Evolutionary conservation across 1,140 invertebrate species (phyloP).

Genomic region (Solen grandis): DNA sequence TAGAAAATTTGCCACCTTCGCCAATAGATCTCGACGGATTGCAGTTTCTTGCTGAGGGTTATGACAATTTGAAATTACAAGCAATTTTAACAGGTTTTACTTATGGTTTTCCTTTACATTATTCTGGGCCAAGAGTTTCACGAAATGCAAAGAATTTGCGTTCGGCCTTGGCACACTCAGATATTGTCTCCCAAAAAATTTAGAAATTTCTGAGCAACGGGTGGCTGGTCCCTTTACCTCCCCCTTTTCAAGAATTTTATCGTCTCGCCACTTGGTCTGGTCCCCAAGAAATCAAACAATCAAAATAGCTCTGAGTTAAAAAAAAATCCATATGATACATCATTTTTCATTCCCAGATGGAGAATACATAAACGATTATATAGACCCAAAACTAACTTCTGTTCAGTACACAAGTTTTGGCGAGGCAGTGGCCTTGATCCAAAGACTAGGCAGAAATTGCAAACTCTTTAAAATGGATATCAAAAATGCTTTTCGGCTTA

Average conservation of each 20-base stretch:
- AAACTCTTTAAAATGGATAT: too few relatives aligned
- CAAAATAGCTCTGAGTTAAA: too few relatives aligned
- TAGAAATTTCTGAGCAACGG: slow-evolving; percentile 1
- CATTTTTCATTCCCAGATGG: slow-evolving; percentile 33
- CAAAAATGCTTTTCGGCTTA: slow-evolving; percentile 42
- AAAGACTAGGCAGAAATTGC: slow-evolving; percentile 35
- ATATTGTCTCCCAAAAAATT: background rate
- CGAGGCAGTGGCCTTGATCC: slow-evolving; percentile 22
- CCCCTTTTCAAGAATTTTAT: slow-evolving; percentile 7
- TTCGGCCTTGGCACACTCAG: background rate
- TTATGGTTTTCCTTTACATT: slow-evolving; percentile 25
- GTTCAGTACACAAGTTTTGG: slow-evolving; percentile 54
- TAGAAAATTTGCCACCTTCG: background rate
- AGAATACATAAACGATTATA: slow-evolving; percentile 28
- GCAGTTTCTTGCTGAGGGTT: background rate
- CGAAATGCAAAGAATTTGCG: slow-evolving; percentile 8
- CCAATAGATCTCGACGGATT: slow-evolving; percentile 2
- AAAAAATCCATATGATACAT: too few relatives aligned
- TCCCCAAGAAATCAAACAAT: too few relatives aligned
- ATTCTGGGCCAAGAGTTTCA: background rate
- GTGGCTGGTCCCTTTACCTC: slow-evolving; percentile 22
- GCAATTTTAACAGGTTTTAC: slow-evolving; percentile 33
- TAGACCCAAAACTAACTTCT: slow-evolving; percentile 13
- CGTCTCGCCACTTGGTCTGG: slow-evolving; percentile 39
- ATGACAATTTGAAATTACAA: background rate